Percentiles rank a stretch among this genome's conserved stretches.
phyloP scores from a whole-genome alignment of 2,797 vertebrate genomes.

The Xenopus petersii region DNA sequence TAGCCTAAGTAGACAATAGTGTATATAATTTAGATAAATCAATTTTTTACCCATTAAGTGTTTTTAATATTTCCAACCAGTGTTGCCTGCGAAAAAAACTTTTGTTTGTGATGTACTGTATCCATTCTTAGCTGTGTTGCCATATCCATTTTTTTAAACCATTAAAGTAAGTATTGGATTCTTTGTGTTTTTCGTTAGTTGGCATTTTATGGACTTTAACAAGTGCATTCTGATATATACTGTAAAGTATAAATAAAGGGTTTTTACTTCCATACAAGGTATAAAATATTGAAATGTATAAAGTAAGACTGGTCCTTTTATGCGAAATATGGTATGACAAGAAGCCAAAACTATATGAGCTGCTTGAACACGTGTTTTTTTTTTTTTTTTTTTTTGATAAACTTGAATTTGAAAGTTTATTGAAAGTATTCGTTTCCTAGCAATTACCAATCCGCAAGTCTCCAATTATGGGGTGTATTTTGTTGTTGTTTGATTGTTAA shows the following conservation, averaged over 20 bases:
- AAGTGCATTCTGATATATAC: slow-evolving; percentile 6
- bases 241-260: background rate
- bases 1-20: slow-evolving; percentile 61
- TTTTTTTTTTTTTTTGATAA: background rate
- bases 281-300: background rate
- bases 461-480: background rate
- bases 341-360: slow-evolving; percentile 11
- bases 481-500: background rate
- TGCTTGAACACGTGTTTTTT: slow-evolving; percentile 1
- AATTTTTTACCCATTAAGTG: slow-evolving; percentile 67
- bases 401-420: background rate
- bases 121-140: slow-evolving; percentile 62
- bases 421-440: background rate
- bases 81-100: slow-evolving; percentile 71
- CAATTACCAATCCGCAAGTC: background rate
- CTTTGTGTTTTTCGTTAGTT: slow-evolving; percentile 39
- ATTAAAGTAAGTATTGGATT: slow-evolving; percentile 65
- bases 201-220: slow-evolving; percentile 45
- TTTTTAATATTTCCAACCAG: slow-evolving; percentile 67
- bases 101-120: slow-evolving; percentile 69
- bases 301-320: background rate
- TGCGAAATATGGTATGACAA: background rate
- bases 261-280: background rate
- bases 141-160: slow-evolving; percentile 56
- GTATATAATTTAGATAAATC: slow-evolving; percentile 71